Evolutionary conservation across 2,797 vertebrate genomes (phyloP).

Genomic region (Gymnothorax reevesii): DNA sequence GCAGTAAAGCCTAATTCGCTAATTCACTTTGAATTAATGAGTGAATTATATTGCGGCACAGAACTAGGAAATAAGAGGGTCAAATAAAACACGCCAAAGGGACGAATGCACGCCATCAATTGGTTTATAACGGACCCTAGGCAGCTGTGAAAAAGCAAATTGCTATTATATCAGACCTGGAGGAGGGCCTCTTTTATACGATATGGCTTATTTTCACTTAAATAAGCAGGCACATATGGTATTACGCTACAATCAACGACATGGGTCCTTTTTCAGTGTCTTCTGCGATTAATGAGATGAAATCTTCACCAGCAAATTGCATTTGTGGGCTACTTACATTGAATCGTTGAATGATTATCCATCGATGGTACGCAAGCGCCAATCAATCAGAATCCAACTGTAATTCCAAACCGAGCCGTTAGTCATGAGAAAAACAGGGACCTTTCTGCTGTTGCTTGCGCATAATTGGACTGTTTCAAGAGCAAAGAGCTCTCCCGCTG

Average conservation of each 20-base stretch:
- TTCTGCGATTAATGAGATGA: neutral
- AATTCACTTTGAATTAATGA: neutral
- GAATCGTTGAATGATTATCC: constrained; percentile 36
- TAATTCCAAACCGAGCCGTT: constrained; percentile 35
- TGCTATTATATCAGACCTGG: neutral
- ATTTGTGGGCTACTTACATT: constrained; percentile 26
- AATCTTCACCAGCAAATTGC: neutral
- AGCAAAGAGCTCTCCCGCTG: constrained; percentile 23
- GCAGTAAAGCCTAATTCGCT: neutral
- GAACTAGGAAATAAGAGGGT: neutral
- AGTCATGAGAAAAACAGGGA: constrained; percentile 24
- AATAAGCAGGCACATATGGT: neutral
- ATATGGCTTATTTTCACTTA: neutral
- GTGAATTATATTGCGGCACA: neutral
- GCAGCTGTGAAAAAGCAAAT: neutral
- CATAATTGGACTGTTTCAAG: constrained; percentile 21
- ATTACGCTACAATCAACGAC: neutral
- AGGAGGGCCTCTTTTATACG: neutral
- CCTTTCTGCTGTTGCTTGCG: constrained; percentile 24
- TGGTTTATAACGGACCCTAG: neutral
- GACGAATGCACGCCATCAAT: neutral
- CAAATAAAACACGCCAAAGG: neutral
- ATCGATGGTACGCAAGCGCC: constrained; percentile 21
- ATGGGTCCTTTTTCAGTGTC: neutral
- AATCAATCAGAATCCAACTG: constrained; percentile 25